A percentile compares a stretch with the other conserved stretches of the same genome.
phyloP scores from a whole-genome alignment of 2,888 invertebrate genomes.

The Apodemia mormo region DNA sequence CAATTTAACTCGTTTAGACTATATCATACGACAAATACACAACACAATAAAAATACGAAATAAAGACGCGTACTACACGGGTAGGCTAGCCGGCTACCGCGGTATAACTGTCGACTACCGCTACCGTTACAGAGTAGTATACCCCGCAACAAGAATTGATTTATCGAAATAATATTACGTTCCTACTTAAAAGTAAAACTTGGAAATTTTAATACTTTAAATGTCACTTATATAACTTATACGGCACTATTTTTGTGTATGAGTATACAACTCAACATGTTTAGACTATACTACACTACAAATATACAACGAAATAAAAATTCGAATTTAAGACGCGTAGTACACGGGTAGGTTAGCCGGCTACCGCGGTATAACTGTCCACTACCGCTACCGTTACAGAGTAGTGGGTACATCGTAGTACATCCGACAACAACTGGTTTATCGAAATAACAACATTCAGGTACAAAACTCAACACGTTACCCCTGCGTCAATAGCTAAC shows the following conservation, averaged over 20 bases:
- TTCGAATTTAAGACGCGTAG: neutral
- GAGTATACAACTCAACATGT: neutral
- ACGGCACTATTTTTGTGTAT: neutral
- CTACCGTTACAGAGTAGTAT: neutral
- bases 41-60: neutral
- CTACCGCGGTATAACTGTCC: slow-evolving; percentile 7
- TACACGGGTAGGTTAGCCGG: neutral
- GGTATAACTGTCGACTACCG: slow-evolving; percentile 7
- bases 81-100: slow-evolving; percentile 1
- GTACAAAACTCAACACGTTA: neutral
- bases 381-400: slow-evolving; percentile 3
- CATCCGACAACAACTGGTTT: slow-evolving; percentile 3
- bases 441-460: neutral
- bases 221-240: neutral
- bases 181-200: no score
- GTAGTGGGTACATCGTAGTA: neutral
- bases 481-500: neutral
- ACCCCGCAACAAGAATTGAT: neutral
- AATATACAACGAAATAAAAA: neutral
- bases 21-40: neutral
- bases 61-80: neutral
- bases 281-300: neutral
- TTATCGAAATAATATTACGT: neutral
- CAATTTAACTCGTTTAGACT: neutral
- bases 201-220: no score